Base-by-base conservation (phyloP, 2,888 invertebrate genomes). In the Agrenia bidenticulata region DNA sequence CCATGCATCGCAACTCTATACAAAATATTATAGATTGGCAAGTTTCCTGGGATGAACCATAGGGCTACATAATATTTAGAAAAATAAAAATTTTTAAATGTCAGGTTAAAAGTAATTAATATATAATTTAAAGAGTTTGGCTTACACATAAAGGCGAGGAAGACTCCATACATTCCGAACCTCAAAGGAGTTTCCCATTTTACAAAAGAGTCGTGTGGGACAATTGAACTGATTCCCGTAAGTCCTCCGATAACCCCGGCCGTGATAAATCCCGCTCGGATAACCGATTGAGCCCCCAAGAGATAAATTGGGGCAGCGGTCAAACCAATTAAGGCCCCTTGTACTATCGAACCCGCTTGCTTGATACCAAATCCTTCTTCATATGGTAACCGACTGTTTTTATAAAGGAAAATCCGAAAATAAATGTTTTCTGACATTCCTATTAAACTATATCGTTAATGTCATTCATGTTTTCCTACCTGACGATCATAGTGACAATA, bases 1-100 rank as follows among this genome's bases (percentile, higher is more conserved):
- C 69, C 69, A 37, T 69, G 63, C 69, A 69, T 69, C 56, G 63
- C 61, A 7, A 66, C 54, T 19, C 58, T 49, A 53, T 66, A 69
- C 11, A 66, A 19, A 19, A 51, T 32, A 21, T n/a, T 56, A 21
- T 61, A 69, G 1, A 58, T 45, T 13, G 21, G 15, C 13, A 51
- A 13, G 7, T 21, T 11, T 17, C 7, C 9, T 4, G 58, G 58
- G 5, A 58, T 23, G 26, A 58, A 58, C 58, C 58, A 58, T 7
- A 58, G 15, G 2, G 58, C 58, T 58, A 51, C 13, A 24, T 23
- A 23, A 51, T 2, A 23, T 17, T 51, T 21, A 26, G 51, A 13
- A 51, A 49, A 49, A 17, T 7, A 19, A n/a, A 17, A 49, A 49
- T n/a, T 53, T 41, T n/a, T 15, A 45, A 45, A 39, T 39, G 7